Percentiles rank a stretch among this genome's conserved stretches.
phyloP scores from a whole-genome alignment of 1,140 invertebrate genomes.

The Portunus trituberculatus region DNA sequence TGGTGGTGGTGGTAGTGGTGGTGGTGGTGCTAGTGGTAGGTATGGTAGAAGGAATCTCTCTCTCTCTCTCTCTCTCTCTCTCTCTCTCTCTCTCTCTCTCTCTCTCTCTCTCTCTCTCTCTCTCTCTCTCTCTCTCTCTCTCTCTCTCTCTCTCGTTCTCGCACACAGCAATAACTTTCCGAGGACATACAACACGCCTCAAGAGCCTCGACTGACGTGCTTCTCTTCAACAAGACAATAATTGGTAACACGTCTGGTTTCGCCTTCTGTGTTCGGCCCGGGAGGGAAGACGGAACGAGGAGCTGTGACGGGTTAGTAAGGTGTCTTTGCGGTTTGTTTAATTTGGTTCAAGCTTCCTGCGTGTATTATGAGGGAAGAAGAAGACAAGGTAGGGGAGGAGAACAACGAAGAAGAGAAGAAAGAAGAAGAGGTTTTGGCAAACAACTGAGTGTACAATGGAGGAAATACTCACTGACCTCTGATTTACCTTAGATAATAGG shows the following conservation, averaged over 20 bases:
- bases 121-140: constrained; percentile 51
- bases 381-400: background rate
- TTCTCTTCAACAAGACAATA: constrained; percentile 12
- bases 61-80: constrained; percentile 48
- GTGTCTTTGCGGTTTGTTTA: constrained; percentile 22
- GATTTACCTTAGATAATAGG: too few species aligned
- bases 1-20: constrained; percentile 45
- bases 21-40: too few species aligned
- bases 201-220: background rate
- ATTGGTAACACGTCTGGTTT: constrained; percentile 29
- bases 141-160: constrained; percentile 5
- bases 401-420: background rate
- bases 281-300: background rate
- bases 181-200: background rate
- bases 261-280: background rate
- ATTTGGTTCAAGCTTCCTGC: background rate
- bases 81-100: constrained; percentile 46
- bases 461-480: too few species aligned
- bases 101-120: constrained; percentile 39
- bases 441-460: too few species aligned
- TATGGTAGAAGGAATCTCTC: too few species aligned
- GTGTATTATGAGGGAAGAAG: background rate
- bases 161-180: background rate
- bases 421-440: background rate
- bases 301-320: background rate